Conservation (phyloP, 2,113 vertebrate species). For the Drymodes brunneopygia region DNA sequence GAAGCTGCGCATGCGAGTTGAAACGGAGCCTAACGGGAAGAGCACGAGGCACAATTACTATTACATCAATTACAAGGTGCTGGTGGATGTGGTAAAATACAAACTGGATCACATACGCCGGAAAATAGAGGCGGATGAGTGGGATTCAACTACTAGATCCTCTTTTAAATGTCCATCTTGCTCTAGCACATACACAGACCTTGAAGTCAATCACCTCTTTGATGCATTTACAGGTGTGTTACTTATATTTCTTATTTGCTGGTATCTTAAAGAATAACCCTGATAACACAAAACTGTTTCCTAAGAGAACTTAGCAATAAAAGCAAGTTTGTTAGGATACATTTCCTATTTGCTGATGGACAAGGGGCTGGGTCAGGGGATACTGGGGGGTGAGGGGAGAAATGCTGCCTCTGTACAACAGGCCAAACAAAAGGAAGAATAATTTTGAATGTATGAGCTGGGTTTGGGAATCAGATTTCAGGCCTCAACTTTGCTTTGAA, state of each 20-base stretch:
- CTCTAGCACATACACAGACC: constrained; percentile 54
- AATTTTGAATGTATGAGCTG: neutral
- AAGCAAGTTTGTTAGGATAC: neutral
- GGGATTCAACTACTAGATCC: constrained; percentile 48
- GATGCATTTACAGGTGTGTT: constrained; percentile 57
- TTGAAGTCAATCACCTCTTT: constrained; percentile 69
- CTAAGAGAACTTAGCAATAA: fast-evolving
- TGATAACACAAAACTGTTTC: neutral
- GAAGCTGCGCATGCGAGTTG: constrained; percentile 35
- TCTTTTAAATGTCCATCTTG: constrained; percentile 68
- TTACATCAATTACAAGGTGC: constrained; percentile 69
- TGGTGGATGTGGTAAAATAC: constrained; percentile 68
- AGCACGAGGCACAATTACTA: constrained; percentile 64
- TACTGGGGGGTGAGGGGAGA: neutral
- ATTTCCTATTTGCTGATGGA: neutral
- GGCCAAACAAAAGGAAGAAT: neutral
- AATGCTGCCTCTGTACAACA: neutral
- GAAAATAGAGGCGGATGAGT: constrained; percentile 64
- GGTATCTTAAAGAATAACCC: neutral
- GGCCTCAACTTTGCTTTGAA: neutral
- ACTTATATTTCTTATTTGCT: neutral
- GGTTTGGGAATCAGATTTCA: neutral
- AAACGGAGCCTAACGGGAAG: constrained; percentile 31
- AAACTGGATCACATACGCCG: constrained; percentile 57
- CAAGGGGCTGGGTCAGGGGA: neutral